Conservation (phyloP, 1,140 invertebrate species). For the Microplitis mediator region DNA sequence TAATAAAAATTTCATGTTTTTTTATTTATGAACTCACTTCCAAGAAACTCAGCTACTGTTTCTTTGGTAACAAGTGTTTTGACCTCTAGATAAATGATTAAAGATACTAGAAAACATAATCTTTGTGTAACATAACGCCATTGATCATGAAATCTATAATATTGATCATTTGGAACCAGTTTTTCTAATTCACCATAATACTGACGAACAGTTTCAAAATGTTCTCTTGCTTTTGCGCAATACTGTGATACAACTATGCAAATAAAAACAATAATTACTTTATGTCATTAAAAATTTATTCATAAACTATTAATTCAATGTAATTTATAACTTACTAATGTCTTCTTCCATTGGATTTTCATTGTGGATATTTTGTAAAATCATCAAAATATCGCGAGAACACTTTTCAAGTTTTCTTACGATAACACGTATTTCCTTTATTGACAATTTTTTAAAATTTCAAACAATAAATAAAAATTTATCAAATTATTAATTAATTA, state of each 20-base stretch:
- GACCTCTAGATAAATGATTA: constrained; percentile 80
- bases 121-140: constrained; percentile 84
- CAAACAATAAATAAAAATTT: constrained; percentile 36
- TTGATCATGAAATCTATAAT: constrained; percentile 82
- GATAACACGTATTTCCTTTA: constrained; percentile 71
- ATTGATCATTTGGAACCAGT: constrained; percentile 71
- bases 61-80: constrained; percentile 75
- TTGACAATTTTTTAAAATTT: background rate
- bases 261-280: background rate
- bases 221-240: constrained; percentile 65
- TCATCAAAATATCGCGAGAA: constrained; percentile 70
- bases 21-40: constrained; percentile 64
- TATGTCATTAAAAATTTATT: constrained; percentile 24
- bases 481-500: background rate
- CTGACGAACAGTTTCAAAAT: constrained; percentile 65
- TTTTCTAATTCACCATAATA: constrained; percentile 66
- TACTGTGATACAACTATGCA: constrained; percentile 63
- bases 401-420: constrained; percentile 74
- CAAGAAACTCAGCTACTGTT: constrained; percentile 79
- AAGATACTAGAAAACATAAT: constrained; percentile 76
- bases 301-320: constrained; percentile 23
- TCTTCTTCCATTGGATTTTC: constrained; percentile 65
- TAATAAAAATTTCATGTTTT: background rate
- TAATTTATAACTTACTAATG: constrained; percentile 47
- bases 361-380: constrained; percentile 77